Conservation (phyloP, 2,113 vertebrate species). For the Echinops telfairi region DNA sequence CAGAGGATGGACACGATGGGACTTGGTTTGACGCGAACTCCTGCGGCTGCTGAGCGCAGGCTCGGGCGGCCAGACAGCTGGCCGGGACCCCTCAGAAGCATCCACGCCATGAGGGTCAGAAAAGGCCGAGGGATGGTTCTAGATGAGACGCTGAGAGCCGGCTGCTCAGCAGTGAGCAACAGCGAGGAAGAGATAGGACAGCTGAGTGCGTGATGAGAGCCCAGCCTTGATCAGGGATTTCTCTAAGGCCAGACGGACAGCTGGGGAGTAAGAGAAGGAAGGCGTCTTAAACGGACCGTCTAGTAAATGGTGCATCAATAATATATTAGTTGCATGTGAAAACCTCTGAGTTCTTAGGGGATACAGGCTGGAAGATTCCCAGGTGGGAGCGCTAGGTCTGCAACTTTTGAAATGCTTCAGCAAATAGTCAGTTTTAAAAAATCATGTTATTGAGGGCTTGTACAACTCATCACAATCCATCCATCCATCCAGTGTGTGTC, state of each 20-base stretch:
- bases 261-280: background rate
- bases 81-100: background rate
- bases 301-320: background rate
- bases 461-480: too few species aligned
- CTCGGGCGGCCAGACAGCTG: background rate
- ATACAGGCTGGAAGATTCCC: background rate
- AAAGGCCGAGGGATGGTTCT: background rate
- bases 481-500: too few species aligned
- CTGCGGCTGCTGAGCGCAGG: slow-evolving; percentile 20
- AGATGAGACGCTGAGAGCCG: background rate
- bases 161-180: background rate
- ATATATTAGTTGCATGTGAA: background rate
- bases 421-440: too few species aligned
- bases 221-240: background rate
- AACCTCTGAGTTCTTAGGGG: slow-evolving; percentile 2
- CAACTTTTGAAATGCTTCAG: background rate
- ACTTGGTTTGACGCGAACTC: background rate
- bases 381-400: background rate
- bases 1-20: slow-evolving; percentile 2
- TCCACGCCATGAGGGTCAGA: background rate
- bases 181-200: background rate
- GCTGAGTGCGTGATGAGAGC: background rate
- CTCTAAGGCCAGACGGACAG: background rate
- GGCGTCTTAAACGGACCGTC: background rate
- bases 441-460: too few species aligned